Base-by-base conservation (phyloP, 2,888 invertebrate species). In the Phengaris alcon region DNA sequence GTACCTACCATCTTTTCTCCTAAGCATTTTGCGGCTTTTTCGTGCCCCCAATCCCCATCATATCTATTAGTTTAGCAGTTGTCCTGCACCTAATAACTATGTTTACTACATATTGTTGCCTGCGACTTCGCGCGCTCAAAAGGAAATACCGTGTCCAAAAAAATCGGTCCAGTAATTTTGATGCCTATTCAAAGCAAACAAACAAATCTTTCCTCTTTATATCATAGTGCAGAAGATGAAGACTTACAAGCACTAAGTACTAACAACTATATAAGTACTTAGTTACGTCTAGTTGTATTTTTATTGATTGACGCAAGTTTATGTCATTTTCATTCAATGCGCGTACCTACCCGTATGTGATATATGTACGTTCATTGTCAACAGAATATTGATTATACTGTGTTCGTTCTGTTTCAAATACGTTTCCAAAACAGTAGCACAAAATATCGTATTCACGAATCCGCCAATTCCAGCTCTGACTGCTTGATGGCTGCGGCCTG, bases 241-340 rank as follows among this genome's bases (percentile, higher is more conserved):
- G 3, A n/a, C n/a, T n/a, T 8, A 8, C 7, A 15, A n/a, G 1
- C n/a, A 57, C 15, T 3, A 8, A 10, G 9, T 64, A 10, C 12
- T 64, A 64, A 64, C 13, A 22, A 64, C 12, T 64, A 35, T 52
- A 74, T 22, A 48, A 35, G 1, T 48, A 48, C 48, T 7, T 6
- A 46, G 48, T 8, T 48, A 48, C 48, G 4, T 48, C n/a, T 55
- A 51, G 48, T 51, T n/a, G 22, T 64, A 22, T 54, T 74, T 74
- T 74, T 46, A 75, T 48, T 22, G 55, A 52, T 48, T 75, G 75
- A 69, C 75, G 75, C 59, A 75, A 70, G 57, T 70, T 48, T 51
- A 8, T 8, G 12, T 22, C 7, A 35, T 75, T 22, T 15, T 13
- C 55, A 70, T 75, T 57, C 70, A 70, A 48, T 22, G 51, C 75